Evolutionary conservation across 2,888 invertebrate species (phyloP).

Genomic region (Eupelmus urozonus): DNA sequence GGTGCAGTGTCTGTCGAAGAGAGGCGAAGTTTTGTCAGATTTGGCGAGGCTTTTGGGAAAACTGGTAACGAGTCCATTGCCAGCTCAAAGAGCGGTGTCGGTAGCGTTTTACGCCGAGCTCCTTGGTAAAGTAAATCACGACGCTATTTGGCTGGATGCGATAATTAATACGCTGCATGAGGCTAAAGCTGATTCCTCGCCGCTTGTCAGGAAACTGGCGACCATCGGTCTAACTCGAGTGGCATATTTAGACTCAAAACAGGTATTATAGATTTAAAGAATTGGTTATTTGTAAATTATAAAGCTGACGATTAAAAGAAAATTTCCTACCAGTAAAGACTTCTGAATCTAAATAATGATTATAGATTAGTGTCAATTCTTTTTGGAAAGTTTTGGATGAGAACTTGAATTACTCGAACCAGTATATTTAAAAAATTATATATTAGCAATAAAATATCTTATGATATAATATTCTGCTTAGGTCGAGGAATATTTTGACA

Average conservation of each 20-base stretch:
- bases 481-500: constrained; percentile 71
- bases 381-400: too few relatives aligned
- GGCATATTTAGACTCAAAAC: constrained; percentile 67
- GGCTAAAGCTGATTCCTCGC: constrained; percentile 71
- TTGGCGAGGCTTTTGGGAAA: constrained; percentile 67
- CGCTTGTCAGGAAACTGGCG: constrained; percentile 71
- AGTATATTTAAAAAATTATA: constrained; percentile 5
- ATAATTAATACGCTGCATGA: constrained; percentile 71
- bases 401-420: background rate
- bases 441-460: too few relatives aligned
- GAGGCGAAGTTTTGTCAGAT: constrained; percentile 62
- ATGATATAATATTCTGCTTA: constrained; percentile 51
- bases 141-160: constrained; percentile 70
- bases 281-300: background rate
- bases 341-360: background rate
- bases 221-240: constrained; percentile 71
- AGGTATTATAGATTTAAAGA: constrained; percentile 59
- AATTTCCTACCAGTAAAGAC: too few relatives aligned
- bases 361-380: background rate
- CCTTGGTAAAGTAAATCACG: constrained; percentile 68
- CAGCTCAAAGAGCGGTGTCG: constrained; percentile 70
- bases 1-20: constrained; percentile 65
- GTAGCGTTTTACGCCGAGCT: constrained; percentile 70
- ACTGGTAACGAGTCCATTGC: constrained; percentile 67
- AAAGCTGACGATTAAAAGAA: too few relatives aligned